These are phyloP conservation scores for Archocentrus centrarchus DNA, from an alignment of 2,113 vertebrate genomes.

Conservation along the genomic window DNA sequence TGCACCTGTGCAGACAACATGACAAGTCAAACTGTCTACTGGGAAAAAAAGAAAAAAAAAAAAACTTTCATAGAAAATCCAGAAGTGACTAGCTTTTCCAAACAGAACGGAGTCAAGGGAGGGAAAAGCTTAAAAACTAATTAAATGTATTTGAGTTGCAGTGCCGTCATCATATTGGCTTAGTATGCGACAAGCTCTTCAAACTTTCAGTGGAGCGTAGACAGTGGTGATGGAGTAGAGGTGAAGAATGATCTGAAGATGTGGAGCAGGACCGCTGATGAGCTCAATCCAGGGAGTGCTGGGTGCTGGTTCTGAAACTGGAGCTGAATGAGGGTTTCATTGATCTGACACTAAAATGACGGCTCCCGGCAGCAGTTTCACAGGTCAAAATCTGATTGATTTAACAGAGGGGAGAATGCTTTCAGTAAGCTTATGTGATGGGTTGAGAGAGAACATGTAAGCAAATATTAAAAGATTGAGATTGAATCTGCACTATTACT, in stretches of 20 bases:
- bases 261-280: neutral
- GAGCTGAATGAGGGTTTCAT: slow-evolving; percentile 2
- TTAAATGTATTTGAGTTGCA: neutral
- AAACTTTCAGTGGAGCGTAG: neutral
- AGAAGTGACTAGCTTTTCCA: neutral
- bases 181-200: neutral
- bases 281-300: neutral
- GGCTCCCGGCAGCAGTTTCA: slow-evolving; percentile 1
- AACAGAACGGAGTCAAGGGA: neutral
- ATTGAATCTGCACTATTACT: neutral
- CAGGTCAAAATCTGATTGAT: neutral
- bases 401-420: neutral
- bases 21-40: slow-evolving; percentile 3
- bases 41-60: neutral
- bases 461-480: neutral
- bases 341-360: neutral
- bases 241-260: neutral
- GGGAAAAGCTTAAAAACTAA: neutral
- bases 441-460: neutral
- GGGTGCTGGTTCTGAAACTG: neutral
- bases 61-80: neutral
- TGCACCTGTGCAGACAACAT: neutral
- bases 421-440: neutral
- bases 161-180: neutral
- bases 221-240: neutral